These are phyloP conservation scores for Lichenostomus cassidix DNA, from an alignment of 2,113 vertebrate species.

Conservation along the genomic window DNA sequence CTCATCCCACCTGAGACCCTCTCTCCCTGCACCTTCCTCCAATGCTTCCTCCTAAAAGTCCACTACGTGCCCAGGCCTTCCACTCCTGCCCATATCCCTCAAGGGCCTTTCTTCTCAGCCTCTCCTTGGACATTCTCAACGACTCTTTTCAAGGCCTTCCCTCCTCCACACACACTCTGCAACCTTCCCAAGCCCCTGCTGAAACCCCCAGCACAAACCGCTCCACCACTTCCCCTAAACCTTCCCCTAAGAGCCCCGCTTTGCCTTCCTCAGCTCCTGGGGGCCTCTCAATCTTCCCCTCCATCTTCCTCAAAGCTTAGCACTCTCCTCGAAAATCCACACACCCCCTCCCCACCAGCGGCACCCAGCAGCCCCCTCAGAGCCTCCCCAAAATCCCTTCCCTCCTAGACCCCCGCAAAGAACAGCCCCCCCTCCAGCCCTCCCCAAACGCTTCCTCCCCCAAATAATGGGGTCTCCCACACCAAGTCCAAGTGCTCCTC, in stretches of 20 bases:
- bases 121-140: too few species aligned
- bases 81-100: not conserved
- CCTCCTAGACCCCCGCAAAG: not conserved
- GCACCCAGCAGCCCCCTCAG: too few species aligned
- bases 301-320: not conserved
- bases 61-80: not conserved
- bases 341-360: too few species aligned
- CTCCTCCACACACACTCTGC: not conserved
- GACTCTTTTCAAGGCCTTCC: not conserved
- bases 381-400: not conserved
- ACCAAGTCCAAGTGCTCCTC: not conserved
- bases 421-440: too few species aligned
- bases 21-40: not conserved
- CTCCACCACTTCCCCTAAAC: not conserved
- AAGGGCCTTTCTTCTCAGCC: not conserved
- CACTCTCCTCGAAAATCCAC: too few species aligned
- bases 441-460: too few species aligned
- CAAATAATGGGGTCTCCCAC: too few species aligned
- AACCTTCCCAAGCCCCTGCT: too few species aligned
- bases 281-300: not conserved
- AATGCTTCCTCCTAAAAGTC: not conserved
- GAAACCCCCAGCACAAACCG: not conserved
- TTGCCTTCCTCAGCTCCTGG: not conserved
- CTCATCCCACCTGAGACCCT: not conserved
- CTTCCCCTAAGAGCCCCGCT: too few species aligned